phyloP scores from a whole-genome alignment of 1,140 invertebrate species.

The Meteorus sp. region DNA sequence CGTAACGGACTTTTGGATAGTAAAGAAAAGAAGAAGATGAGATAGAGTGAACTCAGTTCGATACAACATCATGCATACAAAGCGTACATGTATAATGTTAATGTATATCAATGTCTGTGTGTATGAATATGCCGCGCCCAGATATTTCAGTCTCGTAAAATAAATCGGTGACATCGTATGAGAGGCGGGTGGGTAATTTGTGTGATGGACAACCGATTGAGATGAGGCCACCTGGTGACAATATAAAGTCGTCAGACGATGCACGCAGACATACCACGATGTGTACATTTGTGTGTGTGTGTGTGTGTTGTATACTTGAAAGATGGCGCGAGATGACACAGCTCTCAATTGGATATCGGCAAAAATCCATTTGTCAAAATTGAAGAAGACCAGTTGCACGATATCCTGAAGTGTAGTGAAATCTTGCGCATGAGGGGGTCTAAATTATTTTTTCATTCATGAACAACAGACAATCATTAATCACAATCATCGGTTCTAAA shows the following conservation, averaged over 20 bases:
- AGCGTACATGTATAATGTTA: slow-evolving; percentile 8
- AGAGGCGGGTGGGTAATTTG: slow-evolving; percentile 46
- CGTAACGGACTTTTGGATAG: slow-evolving; percentile 2
- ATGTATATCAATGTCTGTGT: background rate
- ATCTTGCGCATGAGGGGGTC: too few relatives aligned
- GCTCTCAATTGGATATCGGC: too few relatives aligned
- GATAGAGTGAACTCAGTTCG: background rate
- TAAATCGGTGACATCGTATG: slow-evolving; percentile 50
- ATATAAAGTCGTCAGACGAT: slow-evolving; percentile 43
- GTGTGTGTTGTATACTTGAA: too few relatives aligned
- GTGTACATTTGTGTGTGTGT: too few relatives aligned
- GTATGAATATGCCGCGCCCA: slow-evolving; percentile 32
- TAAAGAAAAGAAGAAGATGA: background rate
- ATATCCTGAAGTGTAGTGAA: too few relatives aligned
- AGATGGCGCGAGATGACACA: too few relatives aligned
- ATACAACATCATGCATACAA: background rate
- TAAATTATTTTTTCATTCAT: too few relatives aligned
- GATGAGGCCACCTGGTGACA: slow-evolving; percentile 16
- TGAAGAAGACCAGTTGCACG: too few relatives aligned
- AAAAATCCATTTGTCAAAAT: too few relatives aligned
- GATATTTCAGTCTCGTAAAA: slow-evolving; percentile 40
- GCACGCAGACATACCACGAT: too few relatives aligned
- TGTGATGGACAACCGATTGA: slow-evolving; percentile 39
- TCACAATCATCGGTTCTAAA: too few relatives aligned
- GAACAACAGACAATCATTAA: too few relatives aligned